A percentile compares a stretch with the other conserved stretches of the same genome.
These are phyloP conservation scores for Leptopilina boulardi DNA, from an alignment of 1,140 invertebrate species.

Conservation along the genomic window DNA sequence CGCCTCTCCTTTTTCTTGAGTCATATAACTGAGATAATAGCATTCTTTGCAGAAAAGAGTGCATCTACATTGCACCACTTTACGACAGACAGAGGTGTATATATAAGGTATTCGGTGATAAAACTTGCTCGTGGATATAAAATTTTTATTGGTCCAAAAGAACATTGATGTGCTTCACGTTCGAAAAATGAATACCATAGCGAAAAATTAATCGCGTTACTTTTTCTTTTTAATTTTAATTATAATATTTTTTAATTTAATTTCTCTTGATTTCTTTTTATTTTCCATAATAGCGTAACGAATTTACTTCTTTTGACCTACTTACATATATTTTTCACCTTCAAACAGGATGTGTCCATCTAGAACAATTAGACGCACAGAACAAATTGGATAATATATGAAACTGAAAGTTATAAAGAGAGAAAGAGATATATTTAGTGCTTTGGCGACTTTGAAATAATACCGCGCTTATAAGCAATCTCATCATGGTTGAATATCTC, in stretches of 20 bases:
- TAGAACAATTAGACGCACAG: not conserved
- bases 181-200: conserved; percentile 11
- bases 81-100: conserved; percentile 50
- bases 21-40: conserved; percentile 45
- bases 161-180: not conserved
- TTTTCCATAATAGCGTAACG: not conserved
- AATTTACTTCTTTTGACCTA: too few relatives aligned
- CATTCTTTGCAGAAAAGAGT: conserved; percentile 46
- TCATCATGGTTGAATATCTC: not conserved
- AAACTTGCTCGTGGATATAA: conserved; percentile 25
- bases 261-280: not conserved
- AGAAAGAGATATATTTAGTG: not conserved
- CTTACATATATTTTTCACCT: not conserved
- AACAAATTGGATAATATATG: conserved; percentile 14
- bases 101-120: conserved; percentile 33
- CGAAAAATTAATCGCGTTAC: conserved; percentile 44
- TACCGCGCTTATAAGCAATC: not conserved
- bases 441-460: conserved; percentile 16
- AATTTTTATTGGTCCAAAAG: conserved; percentile 10
- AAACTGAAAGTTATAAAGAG: conserved; percentile 6
- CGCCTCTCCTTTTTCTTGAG: conserved; percentile 34
- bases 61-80: conserved; percentile 39
- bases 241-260: not conserved
- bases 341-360: conserved; percentile 13
- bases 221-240: conserved; percentile 20